Evolutionary conservation across 2,113 vertebrate species (phyloP).

Genomic region (Acanthisitta chloris): DNA sequence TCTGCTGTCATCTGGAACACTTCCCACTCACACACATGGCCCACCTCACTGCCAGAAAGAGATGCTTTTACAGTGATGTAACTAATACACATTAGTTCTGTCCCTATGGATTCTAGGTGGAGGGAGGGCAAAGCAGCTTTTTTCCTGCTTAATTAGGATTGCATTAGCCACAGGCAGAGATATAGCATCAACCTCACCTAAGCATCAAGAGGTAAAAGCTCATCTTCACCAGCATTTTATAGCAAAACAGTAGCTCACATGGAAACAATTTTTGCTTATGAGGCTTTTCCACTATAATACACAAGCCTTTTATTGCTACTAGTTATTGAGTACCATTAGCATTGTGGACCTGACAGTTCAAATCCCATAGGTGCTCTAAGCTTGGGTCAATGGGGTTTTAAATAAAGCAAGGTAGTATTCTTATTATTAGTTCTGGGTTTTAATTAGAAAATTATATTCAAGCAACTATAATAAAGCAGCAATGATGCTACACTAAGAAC

Average conservation of each 20-base stretch:
- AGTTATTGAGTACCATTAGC: background rate
- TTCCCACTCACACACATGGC: background rate
- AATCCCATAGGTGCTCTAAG: background rate
- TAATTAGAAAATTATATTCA: background rate
- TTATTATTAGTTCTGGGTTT: background rate
- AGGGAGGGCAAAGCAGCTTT: background rate
- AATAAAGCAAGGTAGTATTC: background rate
- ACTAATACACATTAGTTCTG: background rate
- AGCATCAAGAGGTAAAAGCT: background rate
- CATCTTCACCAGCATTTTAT: background rate
- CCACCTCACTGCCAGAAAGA: background rate
- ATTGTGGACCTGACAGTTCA: background rate
- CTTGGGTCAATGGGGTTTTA: background rate
- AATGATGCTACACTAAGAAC: background rate
- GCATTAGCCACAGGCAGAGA: background rate
- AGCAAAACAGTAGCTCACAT: background rate
- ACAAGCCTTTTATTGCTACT: background rate
- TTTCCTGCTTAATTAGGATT: background rate
- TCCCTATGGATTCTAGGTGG: background rate
- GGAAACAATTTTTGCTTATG: background rate
- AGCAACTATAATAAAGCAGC: background rate
- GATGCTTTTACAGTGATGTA: background rate
- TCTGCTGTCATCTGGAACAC: constrained; percentile 9
- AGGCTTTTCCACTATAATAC: background rate
- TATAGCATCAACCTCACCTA: background rate